Conservation (phyloP, 2,888 invertebrate genomes). For the Syritta pipiens region DNA sequence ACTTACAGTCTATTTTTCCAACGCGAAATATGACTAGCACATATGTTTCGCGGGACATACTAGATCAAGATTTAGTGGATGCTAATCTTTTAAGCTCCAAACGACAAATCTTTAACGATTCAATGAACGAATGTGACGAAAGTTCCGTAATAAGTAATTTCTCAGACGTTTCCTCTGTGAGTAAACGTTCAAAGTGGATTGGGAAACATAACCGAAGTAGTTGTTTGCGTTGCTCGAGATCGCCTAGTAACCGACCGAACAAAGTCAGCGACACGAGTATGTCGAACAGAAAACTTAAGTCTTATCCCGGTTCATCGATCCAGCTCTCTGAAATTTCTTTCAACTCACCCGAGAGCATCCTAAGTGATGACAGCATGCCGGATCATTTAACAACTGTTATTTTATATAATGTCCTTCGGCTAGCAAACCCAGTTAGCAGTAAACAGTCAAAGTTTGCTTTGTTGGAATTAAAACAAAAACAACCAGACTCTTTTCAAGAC, state of each 20-base stretch:
- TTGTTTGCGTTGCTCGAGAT: slow-evolving; percentile 77
- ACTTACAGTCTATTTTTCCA: slow-evolving; percentile 78
- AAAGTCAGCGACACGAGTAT: slow-evolving; percentile 72
- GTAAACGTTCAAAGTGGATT: slow-evolving; percentile 77
- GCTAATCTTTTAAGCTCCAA: slow-evolving; percentile 75
- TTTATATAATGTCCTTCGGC: slow-evolving; percentile 85
- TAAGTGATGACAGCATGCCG: slow-evolving; percentile 78
- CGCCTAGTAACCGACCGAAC: slow-evolving; percentile 73
- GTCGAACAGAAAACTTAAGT: slow-evolving; percentile 62
- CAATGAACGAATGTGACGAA: slow-evolving; percentile 77
- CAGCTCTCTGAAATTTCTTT: slow-evolving; percentile 76
- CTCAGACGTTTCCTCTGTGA: slow-evolving; percentile 79
- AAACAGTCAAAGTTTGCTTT: slow-evolving; percentile 91
- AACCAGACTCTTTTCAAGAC: slow-evolving; percentile 88
- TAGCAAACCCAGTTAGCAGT: slow-evolving; percentile 89
- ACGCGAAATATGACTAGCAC: slow-evolving; percentile 75
- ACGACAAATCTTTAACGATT: slow-evolving; percentile 77
- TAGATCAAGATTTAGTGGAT: slow-evolving; percentile 77
- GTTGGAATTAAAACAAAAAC: slow-evolving; percentile 86
- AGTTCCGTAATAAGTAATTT: slow-evolving; percentile 78
- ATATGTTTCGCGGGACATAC: slow-evolving; percentile 78
- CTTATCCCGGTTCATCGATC: slow-evolving; percentile 72
- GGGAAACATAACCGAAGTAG: slow-evolving; percentile 77
- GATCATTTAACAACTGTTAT: slow-evolving; percentile 80
- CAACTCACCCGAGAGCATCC: slow-evolving; percentile 79